Evolutionary conservation across 2,797 vertebrate species (phyloP).

Genomic region (Sylvilagus floridanus): DNA sequence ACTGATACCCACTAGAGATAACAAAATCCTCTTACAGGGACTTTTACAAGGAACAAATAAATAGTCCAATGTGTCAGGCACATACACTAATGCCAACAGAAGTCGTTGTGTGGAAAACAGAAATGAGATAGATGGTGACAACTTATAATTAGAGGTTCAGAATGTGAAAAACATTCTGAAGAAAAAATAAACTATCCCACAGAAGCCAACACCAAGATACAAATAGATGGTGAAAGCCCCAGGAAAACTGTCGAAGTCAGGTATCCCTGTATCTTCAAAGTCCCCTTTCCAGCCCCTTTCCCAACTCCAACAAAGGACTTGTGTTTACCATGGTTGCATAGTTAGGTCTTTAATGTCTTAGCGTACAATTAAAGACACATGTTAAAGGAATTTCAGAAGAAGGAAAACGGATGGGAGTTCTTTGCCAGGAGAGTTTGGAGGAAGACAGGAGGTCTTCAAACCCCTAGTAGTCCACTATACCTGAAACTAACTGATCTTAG

Average conservation of each 20-base stretch:
- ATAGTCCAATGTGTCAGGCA: background rate
- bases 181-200: background rate
- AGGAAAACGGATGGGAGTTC: constrained; percentile 61
- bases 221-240: background rate
- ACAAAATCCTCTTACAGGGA: background rate
- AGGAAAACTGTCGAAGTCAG: constrained; percentile 4
- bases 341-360: constrained; percentile 47
- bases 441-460: background rate
- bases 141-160: background rate
- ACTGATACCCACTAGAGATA: background rate
- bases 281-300: constrained; percentile 20
- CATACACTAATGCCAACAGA: background rate
- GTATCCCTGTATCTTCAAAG: constrained; percentile 15
- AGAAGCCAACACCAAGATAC: background rate
- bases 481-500: background rate
- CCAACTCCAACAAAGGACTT: constrained; percentile 47
- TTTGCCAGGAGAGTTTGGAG: background rate
- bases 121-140: background rate
- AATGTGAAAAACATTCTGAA: background rate
- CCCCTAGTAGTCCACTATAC: background rate
- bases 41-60: constrained; percentile 17
- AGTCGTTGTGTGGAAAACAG: background rate
- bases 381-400: constrained; percentile 68
- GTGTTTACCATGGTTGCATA: constrained; percentile 40
- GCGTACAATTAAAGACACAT: constrained; percentile 63